These are phyloP conservation scores for Orchesella flavescens DNA, from an alignment of 2,888 invertebrate species.

Conservation along the genomic window DNA sequence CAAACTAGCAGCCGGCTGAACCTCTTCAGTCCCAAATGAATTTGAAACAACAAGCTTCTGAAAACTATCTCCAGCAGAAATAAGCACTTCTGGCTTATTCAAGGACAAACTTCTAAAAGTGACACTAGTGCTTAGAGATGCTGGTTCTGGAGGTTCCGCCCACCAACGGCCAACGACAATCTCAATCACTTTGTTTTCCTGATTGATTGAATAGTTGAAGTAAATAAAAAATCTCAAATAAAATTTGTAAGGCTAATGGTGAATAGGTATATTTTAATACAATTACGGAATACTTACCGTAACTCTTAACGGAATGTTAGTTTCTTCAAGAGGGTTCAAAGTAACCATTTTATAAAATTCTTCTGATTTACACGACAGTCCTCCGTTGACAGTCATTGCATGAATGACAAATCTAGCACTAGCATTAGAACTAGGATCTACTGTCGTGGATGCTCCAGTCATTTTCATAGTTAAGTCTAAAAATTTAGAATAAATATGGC, in stretches of 20 bases:
- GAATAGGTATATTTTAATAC: neutral
- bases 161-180: conserved; percentile 95
- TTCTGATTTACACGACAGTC: conserved; percentile 84
- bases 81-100: conserved; percentile 77
- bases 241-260: neutral
- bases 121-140: conserved; percentile 83
- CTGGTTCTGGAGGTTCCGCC: conserved; percentile 87
- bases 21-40: conserved; percentile 83
- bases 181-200: conserved; percentile 88
- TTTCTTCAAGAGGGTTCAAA: conserved; percentile 82
- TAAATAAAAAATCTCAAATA: neutral
- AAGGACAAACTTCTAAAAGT: conserved; percentile 88
- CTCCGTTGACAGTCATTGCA: conserved; percentile 88
- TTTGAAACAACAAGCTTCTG: conserved; percentile 82
- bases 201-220: conserved; percentile 38
- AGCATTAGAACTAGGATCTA: conserved; percentile 77
- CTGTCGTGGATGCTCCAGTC: conserved; percentile 41
- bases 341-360: conserved; percentile 86
- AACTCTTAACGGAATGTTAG: conserved; percentile 83
- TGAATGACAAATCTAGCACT: conserved; percentile 89
- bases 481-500: conserved; percentile 49
- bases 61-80: conserved; percentile 86
- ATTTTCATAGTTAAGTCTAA: conserved; percentile 78
- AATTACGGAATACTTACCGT: conserved; percentile 77
- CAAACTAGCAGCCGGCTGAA: conserved; percentile 83